Evolutionary conservation across 2,888 invertebrate genomes (phyloP).

Genomic region (Synanthedon formicaeformis): DNA sequence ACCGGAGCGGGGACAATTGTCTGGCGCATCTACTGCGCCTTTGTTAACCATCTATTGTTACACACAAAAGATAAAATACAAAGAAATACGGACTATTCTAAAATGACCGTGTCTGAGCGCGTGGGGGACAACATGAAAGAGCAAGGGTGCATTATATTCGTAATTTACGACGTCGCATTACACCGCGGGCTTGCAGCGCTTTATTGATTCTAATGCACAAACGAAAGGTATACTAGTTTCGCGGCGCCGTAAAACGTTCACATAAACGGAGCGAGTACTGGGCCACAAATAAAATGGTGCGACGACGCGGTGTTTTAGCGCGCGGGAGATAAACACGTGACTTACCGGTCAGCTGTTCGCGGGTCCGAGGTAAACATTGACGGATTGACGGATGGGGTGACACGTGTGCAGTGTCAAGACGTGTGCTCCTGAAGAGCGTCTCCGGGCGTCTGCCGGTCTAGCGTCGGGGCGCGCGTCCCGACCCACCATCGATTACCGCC

Average conservation of each 20-base stretch:
- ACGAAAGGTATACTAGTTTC: slow-evolving; percentile 21
- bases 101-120: slow-evolving; percentile 41
- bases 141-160: slow-evolving; percentile 59
- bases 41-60: slow-evolving; percentile 55
- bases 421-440: slow-evolving; percentile 60
- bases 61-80: slow-evolving; percentile 60
- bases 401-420: slow-evolving; percentile 26
- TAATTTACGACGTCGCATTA: slow-evolving; percentile 52
- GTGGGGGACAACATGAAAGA: slow-evolving; percentile 42
- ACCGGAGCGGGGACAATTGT: slow-evolving; percentile 32
- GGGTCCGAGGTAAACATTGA: slow-evolving; percentile 63
- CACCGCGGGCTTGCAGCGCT: slow-evolving; percentile 33
- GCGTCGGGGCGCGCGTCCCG: slow-evolving; percentile 70
- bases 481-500: slow-evolving; percentile 68
- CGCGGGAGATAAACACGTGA: slow-evolving; percentile 44
- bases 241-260: slow-evolving; percentile 25
- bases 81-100: slow-evolving; percentile 47
- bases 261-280: slow-evolving; percentile 2
- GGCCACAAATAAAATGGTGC: slow-evolving; percentile 14
- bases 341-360: slow-evolving; percentile 70
- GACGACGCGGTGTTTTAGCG: slow-evolving; percentile 8
- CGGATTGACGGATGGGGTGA: slow-evolving; percentile 41
- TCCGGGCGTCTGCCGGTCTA: slow-evolving; percentile 72
- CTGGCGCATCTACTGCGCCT: slow-evolving; percentile 25
- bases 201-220: slow-evolving; percentile 49